Evolutionary conservation across 2,888 invertebrate genomes (phyloP).

Genomic region (Eremobia ochroleuca): DNA sequence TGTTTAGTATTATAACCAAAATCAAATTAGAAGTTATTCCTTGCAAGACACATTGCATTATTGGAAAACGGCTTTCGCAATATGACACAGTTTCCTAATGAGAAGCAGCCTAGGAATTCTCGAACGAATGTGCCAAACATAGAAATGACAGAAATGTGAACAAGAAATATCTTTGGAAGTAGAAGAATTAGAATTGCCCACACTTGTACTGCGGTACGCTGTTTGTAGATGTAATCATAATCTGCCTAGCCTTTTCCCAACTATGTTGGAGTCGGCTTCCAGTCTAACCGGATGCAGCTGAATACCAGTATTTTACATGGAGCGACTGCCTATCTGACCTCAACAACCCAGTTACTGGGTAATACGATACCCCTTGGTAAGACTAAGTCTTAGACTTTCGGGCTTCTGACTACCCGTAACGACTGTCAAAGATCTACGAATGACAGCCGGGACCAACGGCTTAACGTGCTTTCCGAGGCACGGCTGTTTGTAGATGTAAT

Average conservation of each 20-base stretch:
- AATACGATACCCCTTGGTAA: too few species aligned
- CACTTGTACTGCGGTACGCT: not conserved
- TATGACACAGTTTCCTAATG: not conserved
- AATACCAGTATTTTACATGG: too few species aligned
- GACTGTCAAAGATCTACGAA: too few species aligned
- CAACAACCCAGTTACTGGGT: too few species aligned
- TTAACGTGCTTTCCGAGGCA: too few species aligned
- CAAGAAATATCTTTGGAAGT: not conserved
- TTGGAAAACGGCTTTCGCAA: not conserved
- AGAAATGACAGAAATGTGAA: not conserved
- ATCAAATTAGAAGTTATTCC: conserved; percentile 9
- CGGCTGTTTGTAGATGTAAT: not conserved
- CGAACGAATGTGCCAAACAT: not conserved
- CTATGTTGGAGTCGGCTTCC: too few species aligned
- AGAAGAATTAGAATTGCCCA: not conserved
- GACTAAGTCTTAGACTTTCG: too few species aligned
- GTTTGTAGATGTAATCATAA: not conserved
- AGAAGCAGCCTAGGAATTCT: not conserved
- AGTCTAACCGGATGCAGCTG: too few species aligned
- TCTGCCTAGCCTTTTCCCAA: too few species aligned
- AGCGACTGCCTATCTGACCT: too few species aligned
- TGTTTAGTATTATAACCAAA: not conserved
- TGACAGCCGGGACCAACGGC: too few species aligned
- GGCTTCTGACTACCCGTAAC: too few species aligned
- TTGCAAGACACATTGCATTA: not conserved